These are phyloP conservation scores for Palythoa heliodiscus DNA, from an alignment of 92 coral and sea anemone species.

Conservation along the genomic window DNA sequence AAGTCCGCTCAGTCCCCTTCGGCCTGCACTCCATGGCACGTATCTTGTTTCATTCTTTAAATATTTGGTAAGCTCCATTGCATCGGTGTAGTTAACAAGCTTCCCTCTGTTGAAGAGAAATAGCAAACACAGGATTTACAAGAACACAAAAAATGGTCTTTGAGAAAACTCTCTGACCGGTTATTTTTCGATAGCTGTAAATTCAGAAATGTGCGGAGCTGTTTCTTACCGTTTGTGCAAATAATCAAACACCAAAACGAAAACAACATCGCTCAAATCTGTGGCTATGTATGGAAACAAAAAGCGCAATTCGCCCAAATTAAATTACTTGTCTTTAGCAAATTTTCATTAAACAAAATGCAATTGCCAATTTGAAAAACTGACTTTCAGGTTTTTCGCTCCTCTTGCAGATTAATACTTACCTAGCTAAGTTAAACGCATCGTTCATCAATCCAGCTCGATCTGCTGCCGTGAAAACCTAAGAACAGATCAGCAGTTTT, in stretches of 20 bases:
- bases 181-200: no score
- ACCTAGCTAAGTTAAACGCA: constrained; percentile 85
- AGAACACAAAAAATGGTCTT: background rate
- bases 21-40: constrained; percentile 71
- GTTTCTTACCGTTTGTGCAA: no score
- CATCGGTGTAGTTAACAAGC: constrained; percentile 62
- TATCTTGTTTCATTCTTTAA: constrained; percentile 58
- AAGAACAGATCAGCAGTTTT: background rate
- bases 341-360: no score
- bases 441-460: constrained; percentile 85
- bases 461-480: constrained; percentile 60
- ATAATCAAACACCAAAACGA: no score
- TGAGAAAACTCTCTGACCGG: no score
- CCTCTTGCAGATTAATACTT: background rate
- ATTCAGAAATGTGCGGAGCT: no score
- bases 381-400: no score
- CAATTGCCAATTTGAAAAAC: no score
- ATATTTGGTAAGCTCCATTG: constrained; percentile 69
- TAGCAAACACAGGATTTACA: background rate
- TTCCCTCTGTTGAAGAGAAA: constrained; percentile 59
- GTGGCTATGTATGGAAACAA: no score
- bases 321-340: no score
- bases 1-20: background rate
- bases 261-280: no score
- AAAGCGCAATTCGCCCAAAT: no score